phyloP scores from a whole-genome alignment of 2,113 vertebrate species.

The Pseudonaja textilis region DNA sequence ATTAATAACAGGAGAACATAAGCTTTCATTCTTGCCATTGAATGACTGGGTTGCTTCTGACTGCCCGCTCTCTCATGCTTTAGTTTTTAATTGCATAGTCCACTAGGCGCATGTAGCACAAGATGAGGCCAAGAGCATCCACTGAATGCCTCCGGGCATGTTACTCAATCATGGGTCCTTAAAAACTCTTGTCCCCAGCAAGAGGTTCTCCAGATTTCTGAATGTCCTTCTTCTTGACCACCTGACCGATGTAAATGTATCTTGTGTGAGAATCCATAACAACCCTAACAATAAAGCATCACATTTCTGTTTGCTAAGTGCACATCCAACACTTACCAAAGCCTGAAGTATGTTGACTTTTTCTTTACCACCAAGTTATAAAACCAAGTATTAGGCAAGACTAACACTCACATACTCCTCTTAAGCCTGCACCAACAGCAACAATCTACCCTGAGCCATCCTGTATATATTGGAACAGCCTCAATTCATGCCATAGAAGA shows the following conservation, averaged over 20 bases:
- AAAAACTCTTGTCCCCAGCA: neutral
- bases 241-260: neutral
- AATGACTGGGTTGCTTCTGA: neutral
- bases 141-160: too few species aligned
- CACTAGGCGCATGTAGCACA: neutral
- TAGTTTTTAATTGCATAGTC: neutral
- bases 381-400: neutral
- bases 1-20: neutral
- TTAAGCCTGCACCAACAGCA: neutral
- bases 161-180: neutral
- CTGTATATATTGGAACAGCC: neutral
- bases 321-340: neutral
- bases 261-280: neutral
- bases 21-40: neutral
- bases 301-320: neutral
- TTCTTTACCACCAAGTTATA: neutral
- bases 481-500: too few species aligned
- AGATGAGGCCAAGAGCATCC: too few species aligned
- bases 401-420: neutral
- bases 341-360: neutral
- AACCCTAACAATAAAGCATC: slow-evolving; percentile 2
- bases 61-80: neutral
- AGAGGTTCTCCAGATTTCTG: neutral
- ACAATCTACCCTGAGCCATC: neutral
- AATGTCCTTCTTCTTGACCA: neutral